Evolutionary conservation across 2,888 invertebrate genomes (phyloP).

Genomic region (Tipula helvola): DNA sequence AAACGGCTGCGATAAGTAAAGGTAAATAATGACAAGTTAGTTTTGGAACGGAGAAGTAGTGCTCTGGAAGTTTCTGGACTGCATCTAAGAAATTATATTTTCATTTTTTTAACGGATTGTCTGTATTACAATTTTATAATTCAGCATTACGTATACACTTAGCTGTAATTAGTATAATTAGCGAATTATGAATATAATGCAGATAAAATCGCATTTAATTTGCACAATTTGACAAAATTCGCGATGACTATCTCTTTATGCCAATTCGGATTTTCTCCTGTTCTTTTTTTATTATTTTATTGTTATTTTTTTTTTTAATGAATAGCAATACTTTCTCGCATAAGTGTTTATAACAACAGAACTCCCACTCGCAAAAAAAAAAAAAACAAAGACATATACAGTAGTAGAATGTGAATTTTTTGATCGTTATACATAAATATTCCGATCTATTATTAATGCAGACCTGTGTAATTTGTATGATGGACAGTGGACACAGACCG

Average conservation of each 20-base stretch:
- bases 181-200: background rate
- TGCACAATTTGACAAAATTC: background rate
- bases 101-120: no score
- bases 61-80: no score
- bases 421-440: background rate
- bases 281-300: background rate
- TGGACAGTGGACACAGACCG: background rate
- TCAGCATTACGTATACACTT: no score
- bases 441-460: background rate
- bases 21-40: no score
- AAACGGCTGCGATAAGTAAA: no score
- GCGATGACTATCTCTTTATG: background rate
- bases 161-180: background rate
- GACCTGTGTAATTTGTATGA: background rate
- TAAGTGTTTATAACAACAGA: background rate
- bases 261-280: background rate
- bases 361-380: background rate
- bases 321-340: background rate
- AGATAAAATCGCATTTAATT: background rate
- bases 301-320: background rate
- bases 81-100: no score
- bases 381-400: background rate
- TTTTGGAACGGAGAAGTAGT: no score
- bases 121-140: no score
- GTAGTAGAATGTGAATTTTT: background rate